These are phyloP conservation scores for Hyperoplus immaculatus DNA, from an alignment of 2,797 vertebrate species.

Conservation along the genomic window DNA sequence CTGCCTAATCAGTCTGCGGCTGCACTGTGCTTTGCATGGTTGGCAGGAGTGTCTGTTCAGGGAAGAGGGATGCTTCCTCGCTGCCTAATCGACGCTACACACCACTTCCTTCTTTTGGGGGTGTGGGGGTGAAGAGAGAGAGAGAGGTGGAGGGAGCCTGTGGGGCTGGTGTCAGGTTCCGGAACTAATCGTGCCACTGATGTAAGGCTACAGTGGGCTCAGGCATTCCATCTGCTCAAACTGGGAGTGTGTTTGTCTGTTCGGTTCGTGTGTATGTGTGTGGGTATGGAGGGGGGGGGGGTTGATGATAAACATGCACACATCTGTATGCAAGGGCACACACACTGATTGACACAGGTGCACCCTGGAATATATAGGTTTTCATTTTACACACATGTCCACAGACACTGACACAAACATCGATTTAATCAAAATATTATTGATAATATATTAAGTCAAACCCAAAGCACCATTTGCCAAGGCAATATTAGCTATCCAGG, in stretches of 20 bases:
- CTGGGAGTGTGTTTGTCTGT: conserved; percentile 17
- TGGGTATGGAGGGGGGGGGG: not conserved
- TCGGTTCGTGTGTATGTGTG: not conserved
- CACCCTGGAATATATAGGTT: not conserved
- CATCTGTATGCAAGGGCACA: conserved; percentile 31
- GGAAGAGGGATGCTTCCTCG: conserved; percentile 79
- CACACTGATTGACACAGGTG: conserved; percentile 19
- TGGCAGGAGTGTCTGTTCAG: conserved; percentile 65
- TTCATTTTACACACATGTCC: not conserved
- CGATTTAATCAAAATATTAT: not conserved
- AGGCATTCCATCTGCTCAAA: conserved; percentile 80
- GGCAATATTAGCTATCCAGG: not conserved
- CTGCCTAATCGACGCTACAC: conserved; percentile 75
- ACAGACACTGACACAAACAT: not conserved
- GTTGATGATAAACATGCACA: conserved; percentile 45
- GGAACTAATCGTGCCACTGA: conserved; percentile 78
- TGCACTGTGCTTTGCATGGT: conserved; percentile 73
- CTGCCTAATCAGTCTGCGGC: conserved; percentile 72
- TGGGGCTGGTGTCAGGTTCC: conserved; percentile 76
- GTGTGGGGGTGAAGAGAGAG: conserved; percentile 25
- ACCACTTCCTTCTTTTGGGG: conserved; percentile 72
- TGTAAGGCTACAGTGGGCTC: conserved; percentile 76
- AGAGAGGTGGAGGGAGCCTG: conserved; percentile 28
- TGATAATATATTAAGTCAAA: not conserved
- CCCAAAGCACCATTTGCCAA: not conserved